Conservation (phyloP, 2,888 invertebrate species). For the Rhingia campestris region DNA sequence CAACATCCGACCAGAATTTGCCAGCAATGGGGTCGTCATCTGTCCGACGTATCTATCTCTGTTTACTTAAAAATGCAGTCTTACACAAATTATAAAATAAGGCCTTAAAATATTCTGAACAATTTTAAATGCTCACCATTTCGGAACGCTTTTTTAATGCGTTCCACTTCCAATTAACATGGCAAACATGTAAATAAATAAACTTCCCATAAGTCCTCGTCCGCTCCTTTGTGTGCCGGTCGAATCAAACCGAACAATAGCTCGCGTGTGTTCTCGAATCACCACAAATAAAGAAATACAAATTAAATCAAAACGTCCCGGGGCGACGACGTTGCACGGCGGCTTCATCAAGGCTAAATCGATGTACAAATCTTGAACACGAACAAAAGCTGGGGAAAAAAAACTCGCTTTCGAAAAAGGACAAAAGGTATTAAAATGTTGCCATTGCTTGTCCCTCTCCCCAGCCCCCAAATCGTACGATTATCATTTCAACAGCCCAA, state of each 20-base stretch:
- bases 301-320: slow-evolving; percentile 23
- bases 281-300: background rate
- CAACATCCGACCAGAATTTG: no score
- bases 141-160: background rate
- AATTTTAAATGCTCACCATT: no score
- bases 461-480: background rate
- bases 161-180: background rate
- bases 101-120: no score
- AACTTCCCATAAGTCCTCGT: background rate
- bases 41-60: no score
- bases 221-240: background rate
- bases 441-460: slow-evolving; percentile 29
- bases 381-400: slow-evolving; percentile 12
- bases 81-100: no score
- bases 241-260: slow-evolving; percentile 37
- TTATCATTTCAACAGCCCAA: slow-evolving; percentile 11
- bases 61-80: no score
- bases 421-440: slow-evolving; percentile 57
- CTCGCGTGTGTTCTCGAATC: slow-evolving; percentile 49
- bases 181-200: background rate
- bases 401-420: slow-evolving; percentile 18
- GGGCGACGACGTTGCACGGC: background rate
- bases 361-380: slow-evolving; percentile 44
- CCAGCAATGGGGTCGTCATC: no score
- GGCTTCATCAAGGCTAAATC: slow-evolving; percentile 45